phyloP scores from a whole-genome alignment of 2,113 vertebrate species.

The Crotalus viridis region DNA sequence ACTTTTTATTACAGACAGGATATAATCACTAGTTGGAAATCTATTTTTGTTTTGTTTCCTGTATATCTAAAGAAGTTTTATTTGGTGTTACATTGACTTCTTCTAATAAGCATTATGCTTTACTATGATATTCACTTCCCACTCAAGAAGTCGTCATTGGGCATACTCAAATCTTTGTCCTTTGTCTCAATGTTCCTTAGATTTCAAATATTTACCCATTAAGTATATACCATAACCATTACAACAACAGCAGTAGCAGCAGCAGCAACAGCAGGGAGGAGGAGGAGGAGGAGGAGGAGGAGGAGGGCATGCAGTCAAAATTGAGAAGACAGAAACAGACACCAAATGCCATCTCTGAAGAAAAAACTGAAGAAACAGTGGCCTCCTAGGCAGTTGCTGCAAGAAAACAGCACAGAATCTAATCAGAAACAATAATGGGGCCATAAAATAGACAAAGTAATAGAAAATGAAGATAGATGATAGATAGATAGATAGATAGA shows the following conservation, averaged over 20 bases:
- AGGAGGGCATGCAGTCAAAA: background rate
- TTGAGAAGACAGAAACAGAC: background rate
- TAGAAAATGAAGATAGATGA: background rate
- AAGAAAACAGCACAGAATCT: background rate
- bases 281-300: too few relatives aligned
- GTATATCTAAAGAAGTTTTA: constrained; percentile 46
- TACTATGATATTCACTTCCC: constrained; percentile 42
- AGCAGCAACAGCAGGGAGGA: background rate
- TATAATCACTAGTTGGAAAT: constrained; percentile 50
- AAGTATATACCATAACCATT: constrained; percentile 38
- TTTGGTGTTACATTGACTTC: constrained; percentile 52
- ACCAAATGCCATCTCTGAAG: background rate
- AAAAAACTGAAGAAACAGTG: background rate
- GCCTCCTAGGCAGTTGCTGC: background rate
- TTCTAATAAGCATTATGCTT: constrained; percentile 48
- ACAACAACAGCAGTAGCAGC: background rate
- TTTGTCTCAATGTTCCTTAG: constrained; percentile 40
- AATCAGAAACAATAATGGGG: background rate
- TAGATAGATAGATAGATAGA: background rate
- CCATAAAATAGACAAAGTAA: background rate
- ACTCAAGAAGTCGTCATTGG: constrained; percentile 28
- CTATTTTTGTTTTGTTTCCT: constrained; percentile 29
- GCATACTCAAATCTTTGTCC: constrained; percentile 46
- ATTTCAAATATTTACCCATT: constrained; percentile 43
- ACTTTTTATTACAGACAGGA: constrained; percentile 54